Base-by-base conservation (phyloP, 1,140 invertebrate species). In the Magallana ariakensis region DNA sequence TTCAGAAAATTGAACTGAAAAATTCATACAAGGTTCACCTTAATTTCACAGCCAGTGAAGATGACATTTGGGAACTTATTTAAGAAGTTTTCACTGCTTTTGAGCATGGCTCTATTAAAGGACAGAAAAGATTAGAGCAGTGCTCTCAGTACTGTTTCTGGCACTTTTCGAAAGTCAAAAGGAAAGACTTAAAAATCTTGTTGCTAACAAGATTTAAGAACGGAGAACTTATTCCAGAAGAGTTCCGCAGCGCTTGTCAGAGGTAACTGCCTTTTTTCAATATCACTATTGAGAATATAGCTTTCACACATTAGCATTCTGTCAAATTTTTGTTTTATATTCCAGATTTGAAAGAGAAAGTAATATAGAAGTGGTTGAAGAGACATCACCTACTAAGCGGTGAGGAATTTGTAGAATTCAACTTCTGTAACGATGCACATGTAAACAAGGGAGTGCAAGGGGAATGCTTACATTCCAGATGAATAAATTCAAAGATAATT, bases 1-100 rank as follows among this genome's bases (percentile, higher is more conserved):
- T 60, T 60, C 58, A 60, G 58, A 60, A 60, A n/a, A 60, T 10
- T 60, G 58, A 60, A n/a, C 58, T 60, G 13, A 60, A 60, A 60
- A 60, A 60, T n/a, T 60, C 58, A 0, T 60, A 60, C n/a, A 60
- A 60, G n/a, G 58, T 60, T 11, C 11, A 60, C n/a, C 58, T 60
- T 60, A 60, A 60, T n/a, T 60, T 60, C 0, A 10, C 58, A 60
- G 58, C 58, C 58, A 60, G 58, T 6, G 6, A 60, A 60, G n/a
- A 60, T 60, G 8, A 60, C 58, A 60, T 60, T 11, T 60, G 58
- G 58, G 58, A 60, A 60, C 58, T 60, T n/a, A 11, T 60, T 16
- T 11, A 60, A 58, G 57, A 58, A 1, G 57, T 58, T 8, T 58
- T 58, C 16, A 58, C 11, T 11, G 58, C 58, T 60, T 60, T 60